Evolutionary conservation across 2,113 vertebrate species (phyloP).

Genomic region (Rhinolophus ferrumequinum): DNA sequence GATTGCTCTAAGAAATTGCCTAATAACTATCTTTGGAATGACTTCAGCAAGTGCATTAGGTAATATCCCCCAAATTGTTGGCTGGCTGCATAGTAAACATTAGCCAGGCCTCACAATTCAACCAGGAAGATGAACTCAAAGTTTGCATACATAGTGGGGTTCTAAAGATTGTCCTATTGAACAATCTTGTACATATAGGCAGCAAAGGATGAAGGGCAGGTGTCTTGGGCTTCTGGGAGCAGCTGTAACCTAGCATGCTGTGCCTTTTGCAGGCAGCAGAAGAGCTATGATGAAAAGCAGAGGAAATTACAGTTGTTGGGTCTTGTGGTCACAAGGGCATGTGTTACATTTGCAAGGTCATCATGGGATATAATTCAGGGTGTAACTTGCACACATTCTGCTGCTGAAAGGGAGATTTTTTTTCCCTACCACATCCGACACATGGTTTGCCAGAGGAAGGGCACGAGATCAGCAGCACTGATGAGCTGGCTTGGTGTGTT

Average conservation of each 20-base stretch:
- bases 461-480: slow-evolving; percentile 73
- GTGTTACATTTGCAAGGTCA: slow-evolving; percentile 77
- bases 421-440: slow-evolving; percentile 74
- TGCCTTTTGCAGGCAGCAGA: slow-evolving; percentile 13
- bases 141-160: not conserved
- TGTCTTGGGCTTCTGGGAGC: slow-evolving; percentile 25
- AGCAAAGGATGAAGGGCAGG: slow-evolving; percentile 35
- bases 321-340: slow-evolving; percentile 78
- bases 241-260: not conserved
- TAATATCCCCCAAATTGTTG: slow-evolving; percentile 34
- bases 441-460: slow-evolving; percentile 79
- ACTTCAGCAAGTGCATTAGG: slow-evolving; percentile 75
- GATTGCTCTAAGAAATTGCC: slow-evolving; percentile 50
- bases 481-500: slow-evolving; percentile 74
- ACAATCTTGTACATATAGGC: not conserved
- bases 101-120: slow-evolving; percentile 38
- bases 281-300: slow-evolving; percentile 66
- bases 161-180: not conserved
- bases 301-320: slow-evolving; percentile 71
- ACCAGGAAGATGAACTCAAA: slow-evolving; percentile 40
- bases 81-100: slow-evolving; percentile 13
- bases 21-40: slow-evolving; percentile 69
- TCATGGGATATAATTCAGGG: slow-evolving; percentile 74
- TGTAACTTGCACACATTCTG: slow-evolving; percentile 68
- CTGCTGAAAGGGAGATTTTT: slow-evolving; percentile 71